Evolutionary conservation across 2,888 invertebrate genomes (phyloP), one percentile per base, ranked within the genome.

Genomic region (Ormyrus nitidulus): DNA sequence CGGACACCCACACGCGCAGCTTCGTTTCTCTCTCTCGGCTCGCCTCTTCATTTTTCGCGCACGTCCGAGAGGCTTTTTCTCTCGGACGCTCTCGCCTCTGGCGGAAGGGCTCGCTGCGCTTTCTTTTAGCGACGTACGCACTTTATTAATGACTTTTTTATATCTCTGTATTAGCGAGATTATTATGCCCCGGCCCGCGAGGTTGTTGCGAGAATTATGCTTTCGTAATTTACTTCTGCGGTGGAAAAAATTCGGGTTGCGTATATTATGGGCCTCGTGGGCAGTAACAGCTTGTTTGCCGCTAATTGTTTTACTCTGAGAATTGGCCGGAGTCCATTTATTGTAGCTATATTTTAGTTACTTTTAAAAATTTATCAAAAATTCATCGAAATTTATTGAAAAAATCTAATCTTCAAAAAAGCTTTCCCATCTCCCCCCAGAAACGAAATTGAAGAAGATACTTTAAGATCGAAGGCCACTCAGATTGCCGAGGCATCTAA

Each of bases 91-190:
- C 69, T 73, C 1, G 73, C 77, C 77, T 62, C 75, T 65, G 65
- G 73, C 68, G 69, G 71, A 34, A 4, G 34, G 4, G 34, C 34
- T 34, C 34, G 34, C 34, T 4, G 34, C 19, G 68, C 51, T 73
- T 69, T 69, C 68, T 56, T 77, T 53, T 49, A 46, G 44, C 34
- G 56, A 64, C 54, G 65, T 64, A 65, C 78, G 48, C 62, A 86
- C 86, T 85, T 86, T 88, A 87, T 88, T 89, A 88, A 88, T 87
- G 87, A 87, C 86, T 82, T 78, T 78, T 72, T 78, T 65, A 62
- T 54, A 75, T 68, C 64, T 77, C 74, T 81, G 78, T 71, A 75
- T 76, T 78, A 75, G 68, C 75, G 53, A 51, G 11, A 34, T 64
- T 10, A 9, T 53, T 65, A 66, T 68, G 11, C 61, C 49, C 44